Evolutionary conservation across 2,797 vertebrate species (phyloP).

Genomic region (Gambusia yucatana): DNA sequence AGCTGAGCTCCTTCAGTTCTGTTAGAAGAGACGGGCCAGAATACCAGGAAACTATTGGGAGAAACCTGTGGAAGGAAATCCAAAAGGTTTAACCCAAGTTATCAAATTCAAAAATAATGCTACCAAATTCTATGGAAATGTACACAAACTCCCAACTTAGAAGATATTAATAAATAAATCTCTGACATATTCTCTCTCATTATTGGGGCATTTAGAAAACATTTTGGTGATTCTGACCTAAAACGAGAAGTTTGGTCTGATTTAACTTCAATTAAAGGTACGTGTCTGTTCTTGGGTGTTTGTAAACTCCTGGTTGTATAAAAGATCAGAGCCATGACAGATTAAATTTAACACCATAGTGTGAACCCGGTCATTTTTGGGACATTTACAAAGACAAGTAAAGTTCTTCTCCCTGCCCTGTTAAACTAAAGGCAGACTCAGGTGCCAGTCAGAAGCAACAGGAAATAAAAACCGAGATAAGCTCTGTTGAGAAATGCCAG

Average conservation of each 20-base stretch:
- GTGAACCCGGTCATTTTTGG: neutral
- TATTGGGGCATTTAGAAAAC: neutral
- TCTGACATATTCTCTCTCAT: neutral
- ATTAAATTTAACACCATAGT: too few species aligned
- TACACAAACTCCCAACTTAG: neutral
- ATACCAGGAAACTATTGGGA: neutral
- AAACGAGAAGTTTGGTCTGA: neutral
- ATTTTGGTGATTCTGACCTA: neutral
- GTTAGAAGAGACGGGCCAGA: neutral
- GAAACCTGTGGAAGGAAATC: neutral
- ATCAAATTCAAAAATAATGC: neutral
- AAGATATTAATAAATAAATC: neutral
- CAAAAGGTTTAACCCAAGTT: neutral
- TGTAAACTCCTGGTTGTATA: neutral
- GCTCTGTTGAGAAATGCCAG: slow-evolving; percentile 14
- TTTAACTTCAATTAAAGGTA: neutral
- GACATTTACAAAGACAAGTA: neutral
- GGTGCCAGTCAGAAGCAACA: slow-evolving; percentile 38
- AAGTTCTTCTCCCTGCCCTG: slow-evolving; percentile 5
- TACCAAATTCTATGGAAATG: neutral
- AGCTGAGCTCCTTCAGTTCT: neutral
- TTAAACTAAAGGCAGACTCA: slow-evolving; percentile 10
- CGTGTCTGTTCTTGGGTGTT: neutral
- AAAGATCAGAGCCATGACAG: neutral
- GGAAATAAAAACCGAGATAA: slow-evolving; percentile 50